Evolutionary conservation across 2,113 vertebrate species (phyloP), one percentile per base, ranked within the genome.

Genomic region (Notarius lentiginosus): DNA sequence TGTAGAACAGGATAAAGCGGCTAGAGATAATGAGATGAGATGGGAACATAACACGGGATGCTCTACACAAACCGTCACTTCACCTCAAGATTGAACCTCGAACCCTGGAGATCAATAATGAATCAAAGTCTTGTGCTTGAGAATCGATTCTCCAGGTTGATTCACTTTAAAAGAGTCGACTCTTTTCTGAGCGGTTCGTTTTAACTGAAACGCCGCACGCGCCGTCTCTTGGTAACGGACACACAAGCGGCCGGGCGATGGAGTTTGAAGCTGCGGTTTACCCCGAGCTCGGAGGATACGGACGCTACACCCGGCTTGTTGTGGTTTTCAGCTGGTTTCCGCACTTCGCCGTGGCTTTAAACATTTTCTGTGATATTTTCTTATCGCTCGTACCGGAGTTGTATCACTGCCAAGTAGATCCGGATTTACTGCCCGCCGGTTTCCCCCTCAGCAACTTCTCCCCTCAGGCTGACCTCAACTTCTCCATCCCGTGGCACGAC

Each of bases 291-390:
- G 96, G 96, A 7, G 96, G 95, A 18, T 96, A 93, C 14, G 96
- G 96, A 0, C 94, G 92, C 68, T 95, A 93, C 66, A 94, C 94
- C 89, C 91, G 95, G 5, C 82, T 94, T 0, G 92, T 95, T 63
- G 94, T 94, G 0, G 83, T 92, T 0, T 95, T 94, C 87, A 95
- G 93, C 70, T 96, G 96, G 95, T 91, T 95, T n/a, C 96, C 95
- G 0, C 92, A 92, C 91, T 92, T 96, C 76, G 95, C 92, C 0
- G 93, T 96, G 87, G 95, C 93, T 58, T 79, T 97, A 66, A 95
- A 94, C 6, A 90, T 96, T 15, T 93, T 94, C 76, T 94, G 93
- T 65, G 93, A 95, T 89, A 79, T 94, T 15, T 95, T 96, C 18
- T 95, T 92, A 90, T 94, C 93, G 0, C 84, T 92, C 5, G 89